Percentiles rank a stretch among this genome's conserved stretches.
These are phyloP conservation scores for Callinectes sapidus DNA, from an alignment of 2,888 invertebrate species.

Conservation along the genomic window DNA sequence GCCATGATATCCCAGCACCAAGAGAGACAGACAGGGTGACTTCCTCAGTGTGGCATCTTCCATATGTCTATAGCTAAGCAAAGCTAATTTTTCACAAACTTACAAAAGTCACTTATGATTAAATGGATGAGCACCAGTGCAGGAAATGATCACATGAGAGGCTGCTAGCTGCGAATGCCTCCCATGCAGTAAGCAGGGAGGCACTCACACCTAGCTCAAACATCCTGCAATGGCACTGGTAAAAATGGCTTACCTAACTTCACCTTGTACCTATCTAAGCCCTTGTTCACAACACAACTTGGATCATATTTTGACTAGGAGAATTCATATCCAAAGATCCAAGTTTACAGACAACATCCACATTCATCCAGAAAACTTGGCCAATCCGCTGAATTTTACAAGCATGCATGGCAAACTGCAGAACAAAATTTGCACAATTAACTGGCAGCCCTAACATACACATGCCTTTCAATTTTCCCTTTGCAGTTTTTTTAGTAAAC, in stretches of 20 bases:
- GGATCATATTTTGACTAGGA: conserved; percentile 60
- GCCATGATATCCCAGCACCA: conserved; percentile 13
- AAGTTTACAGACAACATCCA: conserved; percentile 36
- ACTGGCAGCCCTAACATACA: neutral
- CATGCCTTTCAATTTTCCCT: conserved; percentile 34
- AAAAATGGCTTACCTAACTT: conserved; percentile 52
- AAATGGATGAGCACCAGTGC: conserved; percentile 64
- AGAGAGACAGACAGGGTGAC: conserved; percentile 4
- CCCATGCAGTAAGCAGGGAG: conserved; percentile 59
- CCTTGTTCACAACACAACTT: conserved; percentile 48
- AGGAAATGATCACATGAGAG: conserved; percentile 65
- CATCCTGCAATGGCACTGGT: conserved; percentile 65
- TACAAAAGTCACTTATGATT: conserved; percentile 56
- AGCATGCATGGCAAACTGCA: conserved; percentile 46
- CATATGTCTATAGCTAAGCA: conserved; percentile 55
- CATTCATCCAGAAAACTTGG: conserved; percentile 35
- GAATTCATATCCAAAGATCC: conserved; percentile 61
- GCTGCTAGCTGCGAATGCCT: conserved; percentile 60
- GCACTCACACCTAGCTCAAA: conserved; percentile 57
- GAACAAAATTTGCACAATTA: conserved; percentile 10
- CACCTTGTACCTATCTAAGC: conserved; percentile 43
- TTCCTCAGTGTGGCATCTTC: conserved; percentile 51
- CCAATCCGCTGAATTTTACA: conserved; percentile 42
- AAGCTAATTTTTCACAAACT: conserved; percentile 50
- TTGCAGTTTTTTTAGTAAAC: conserved; percentile 44